phyloP scores from a whole-genome alignment of 2,113 vertebrate species.

The Garra rufa region DNA sequence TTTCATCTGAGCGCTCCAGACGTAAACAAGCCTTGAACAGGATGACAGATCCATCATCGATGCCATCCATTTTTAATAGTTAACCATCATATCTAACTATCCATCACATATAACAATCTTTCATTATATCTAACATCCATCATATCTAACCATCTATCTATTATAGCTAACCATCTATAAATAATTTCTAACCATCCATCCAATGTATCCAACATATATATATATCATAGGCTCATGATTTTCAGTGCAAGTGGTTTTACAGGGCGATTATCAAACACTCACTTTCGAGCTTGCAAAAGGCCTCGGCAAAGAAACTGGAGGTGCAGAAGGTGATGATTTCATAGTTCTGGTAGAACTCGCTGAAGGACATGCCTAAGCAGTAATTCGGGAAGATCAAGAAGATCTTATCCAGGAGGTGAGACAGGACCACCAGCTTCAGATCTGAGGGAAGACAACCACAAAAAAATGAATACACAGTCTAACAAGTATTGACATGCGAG shows the following conservation, averaged over 20 bases:
- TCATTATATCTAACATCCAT: too few species aligned
- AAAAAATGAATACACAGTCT: not conserved
- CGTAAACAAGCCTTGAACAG: not conserved
- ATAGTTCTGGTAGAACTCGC: slow-evolving; percentile 95
- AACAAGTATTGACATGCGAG: not conserved
- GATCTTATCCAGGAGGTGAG: slow-evolving; percentile 84
- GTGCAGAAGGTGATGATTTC: slow-evolving; percentile 89
- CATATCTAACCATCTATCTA: not conserved
- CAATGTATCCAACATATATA: too few species aligned
- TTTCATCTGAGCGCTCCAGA: not conserved
- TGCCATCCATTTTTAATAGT: not conserved
- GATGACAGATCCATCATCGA: not conserved
- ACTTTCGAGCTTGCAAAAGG: slow-evolving; percentile 84
- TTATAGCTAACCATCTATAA: too few species aligned
- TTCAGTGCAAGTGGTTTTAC: not conserved
- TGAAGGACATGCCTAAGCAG: slow-evolving; percentile 93
- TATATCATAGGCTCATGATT: too few species aligned
- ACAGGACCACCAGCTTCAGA: slow-evolving; percentile 83
- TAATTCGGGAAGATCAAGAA: slow-evolving; percentile 95
- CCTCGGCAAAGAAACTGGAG: slow-evolving; percentile 67
- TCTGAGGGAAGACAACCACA: slow-evolving; percentile 69
- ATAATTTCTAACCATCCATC: too few species aligned
- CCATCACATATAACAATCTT: too few species aligned
- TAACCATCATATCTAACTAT: too few species aligned
- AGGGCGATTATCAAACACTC: slow-evolving; percentile 70